Conservation (phyloP, 1,140 invertebrate genomes). For the Andrena cerasifolii region DNA sequence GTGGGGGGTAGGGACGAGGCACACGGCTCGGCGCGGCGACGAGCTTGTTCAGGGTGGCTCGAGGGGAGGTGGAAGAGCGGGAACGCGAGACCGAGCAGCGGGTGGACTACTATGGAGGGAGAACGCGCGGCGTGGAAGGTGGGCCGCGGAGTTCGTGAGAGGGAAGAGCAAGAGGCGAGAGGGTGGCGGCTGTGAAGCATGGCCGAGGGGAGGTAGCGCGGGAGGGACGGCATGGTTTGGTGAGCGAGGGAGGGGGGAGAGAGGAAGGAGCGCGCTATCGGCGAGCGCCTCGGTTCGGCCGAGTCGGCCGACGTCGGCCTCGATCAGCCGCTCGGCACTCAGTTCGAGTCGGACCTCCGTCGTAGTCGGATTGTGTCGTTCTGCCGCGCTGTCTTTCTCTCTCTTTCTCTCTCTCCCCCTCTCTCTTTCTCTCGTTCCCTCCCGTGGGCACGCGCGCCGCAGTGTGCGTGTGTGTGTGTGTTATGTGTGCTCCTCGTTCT, state of each 20-base stretch:
- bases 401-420: constrained; percentile 57
- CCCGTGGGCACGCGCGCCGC: constrained; percentile 29
- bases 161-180: constrained; percentile 37
- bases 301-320: constrained; percentile 61
- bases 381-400: constrained; percentile 59
- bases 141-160: constrained; percentile 19
- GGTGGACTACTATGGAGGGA: not conserved
- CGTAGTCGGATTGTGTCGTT: constrained; percentile 63
- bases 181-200: constrained; percentile 30
- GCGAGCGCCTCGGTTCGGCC: constrained; percentile 54
- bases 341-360: constrained; percentile 76
- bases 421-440: constrained; percentile 52
- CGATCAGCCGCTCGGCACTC: constrained; percentile 73
- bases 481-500: constrained; percentile 40
- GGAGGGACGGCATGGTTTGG: constrained; percentile 4
- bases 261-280: constrained; percentile 53
- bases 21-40: not conserved
- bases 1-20: not conserved
- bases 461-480: constrained; percentile 26
- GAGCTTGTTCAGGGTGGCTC: constrained; percentile 21
- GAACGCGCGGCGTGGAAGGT: constrained; percentile 24
- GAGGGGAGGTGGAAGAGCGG: constrained; percentile 35
- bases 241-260: not conserved
- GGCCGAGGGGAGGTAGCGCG: not conserved
- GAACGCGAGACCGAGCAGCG: constrained; percentile 31